Conservation (phyloP, 2,113 vertebrate genomes). For the Podilymbus podiceps region DNA sequence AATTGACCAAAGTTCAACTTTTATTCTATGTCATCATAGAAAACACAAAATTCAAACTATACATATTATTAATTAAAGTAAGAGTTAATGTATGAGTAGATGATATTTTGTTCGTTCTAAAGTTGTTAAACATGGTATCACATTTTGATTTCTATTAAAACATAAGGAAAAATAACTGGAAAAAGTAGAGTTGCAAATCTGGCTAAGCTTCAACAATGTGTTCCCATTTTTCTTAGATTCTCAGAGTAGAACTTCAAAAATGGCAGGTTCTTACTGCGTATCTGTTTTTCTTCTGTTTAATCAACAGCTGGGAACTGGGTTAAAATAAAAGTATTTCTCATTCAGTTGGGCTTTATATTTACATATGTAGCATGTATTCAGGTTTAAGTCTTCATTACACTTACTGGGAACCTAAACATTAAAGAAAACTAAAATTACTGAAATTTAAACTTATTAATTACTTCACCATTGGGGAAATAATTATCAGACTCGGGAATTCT, state of each 20-base stretch:
- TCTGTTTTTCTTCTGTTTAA: background rate
- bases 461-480: background rate
- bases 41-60: background rate
- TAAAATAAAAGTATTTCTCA: background rate
- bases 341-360: background rate
- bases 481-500: background rate
- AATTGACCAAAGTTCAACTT: background rate
- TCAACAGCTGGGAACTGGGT: background rate
- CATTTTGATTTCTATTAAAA: background rate
- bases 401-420: background rate
- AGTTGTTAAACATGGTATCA: background rate
- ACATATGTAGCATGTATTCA: background rate
- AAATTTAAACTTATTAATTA: background rate
- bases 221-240: background rate
- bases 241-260: background rate
- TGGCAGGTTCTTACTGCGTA: background rate
- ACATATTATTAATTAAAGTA: background rate
- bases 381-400: background rate
- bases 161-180: background rate
- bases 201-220: background rate
- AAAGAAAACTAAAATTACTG: background rate
- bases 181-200: background rate
- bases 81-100: background rate
- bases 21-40: background rate
- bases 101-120: background rate